phyloP scores from a whole-genome alignment of 2,888 invertebrate species.

The Spodoptera picta region DNA sequence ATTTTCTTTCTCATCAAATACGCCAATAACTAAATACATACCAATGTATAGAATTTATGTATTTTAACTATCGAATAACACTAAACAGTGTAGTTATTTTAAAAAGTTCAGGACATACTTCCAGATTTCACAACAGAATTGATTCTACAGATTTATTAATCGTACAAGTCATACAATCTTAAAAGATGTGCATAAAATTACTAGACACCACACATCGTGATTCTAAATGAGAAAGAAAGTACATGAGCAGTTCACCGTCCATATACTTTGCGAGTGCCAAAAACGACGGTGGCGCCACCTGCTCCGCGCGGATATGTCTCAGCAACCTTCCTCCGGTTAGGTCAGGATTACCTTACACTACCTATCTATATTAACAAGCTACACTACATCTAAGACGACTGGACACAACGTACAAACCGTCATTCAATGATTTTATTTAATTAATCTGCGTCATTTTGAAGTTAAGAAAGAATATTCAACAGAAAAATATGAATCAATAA shows the following conservation, averaged over 20 bases:
- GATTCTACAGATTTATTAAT: too few relatives aligned
- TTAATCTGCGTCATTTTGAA: too few relatives aligned
- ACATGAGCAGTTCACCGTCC: constrained; percentile 21
- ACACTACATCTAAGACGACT: constrained; percentile 37
- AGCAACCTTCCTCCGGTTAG: constrained; percentile 55
- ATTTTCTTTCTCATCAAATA: constrained; percentile 32
- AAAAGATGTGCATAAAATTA: not conserved
- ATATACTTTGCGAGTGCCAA: not conserved
- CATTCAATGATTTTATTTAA: not conserved
- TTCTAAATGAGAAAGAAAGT: constrained; percentile 32
- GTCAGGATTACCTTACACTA: constrained; percentile 63
- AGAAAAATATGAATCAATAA: too few relatives aligned
- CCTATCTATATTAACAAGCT: constrained; percentile 69
- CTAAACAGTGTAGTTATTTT: too few relatives aligned
- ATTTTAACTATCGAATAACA: not conserved
- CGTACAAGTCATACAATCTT: not conserved
- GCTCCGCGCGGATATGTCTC: constrained; percentile 71
- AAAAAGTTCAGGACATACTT: too few relatives aligned
- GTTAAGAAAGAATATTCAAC: too few relatives aligned
- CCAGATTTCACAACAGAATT: too few relatives aligned
- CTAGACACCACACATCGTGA: not conserved
- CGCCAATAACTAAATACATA: not conserved
- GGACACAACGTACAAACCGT: constrained; percentile 29
- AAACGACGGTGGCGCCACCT: constrained; percentile 38
- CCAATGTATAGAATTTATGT: too few relatives aligned